These are phyloP conservation scores for Oscheius myriophilus DNA, from an alignment of 2,888 invertebrate species.

Conservation along the genomic window DNA sequence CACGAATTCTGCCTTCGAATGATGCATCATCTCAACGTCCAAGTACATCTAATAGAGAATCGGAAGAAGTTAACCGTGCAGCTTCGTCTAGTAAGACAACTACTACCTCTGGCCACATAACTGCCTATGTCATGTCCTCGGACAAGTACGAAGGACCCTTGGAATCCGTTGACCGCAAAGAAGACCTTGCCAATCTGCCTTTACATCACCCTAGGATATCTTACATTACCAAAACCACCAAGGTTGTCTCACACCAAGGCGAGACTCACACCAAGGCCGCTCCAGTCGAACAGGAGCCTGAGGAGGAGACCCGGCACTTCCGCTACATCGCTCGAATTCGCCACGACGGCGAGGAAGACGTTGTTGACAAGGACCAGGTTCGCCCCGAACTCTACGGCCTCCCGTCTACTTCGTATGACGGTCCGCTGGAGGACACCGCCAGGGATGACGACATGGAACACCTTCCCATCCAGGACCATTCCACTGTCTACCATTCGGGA, in stretches of 20 bases:
- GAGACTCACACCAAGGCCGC: neutral
- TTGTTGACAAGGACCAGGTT: constrained; percentile 27
- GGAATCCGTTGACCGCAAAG: constrained; percentile 3
- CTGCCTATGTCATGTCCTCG: neutral
- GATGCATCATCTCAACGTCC: constrained; percentile 16
- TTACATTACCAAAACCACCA: neutral
- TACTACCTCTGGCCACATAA: no score
- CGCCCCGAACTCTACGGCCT: constrained; percentile 26
- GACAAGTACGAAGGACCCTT: constrained; percentile 9
- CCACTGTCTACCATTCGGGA: constrained; percentile 21
- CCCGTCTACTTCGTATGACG: constrained; percentile 25
- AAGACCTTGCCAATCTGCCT: constrained; percentile 24
- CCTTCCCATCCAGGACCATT: constrained; percentile 25
- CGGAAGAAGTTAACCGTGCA: no score
- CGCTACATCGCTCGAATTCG: constrained; percentile 27
- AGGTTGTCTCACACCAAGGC: no score
- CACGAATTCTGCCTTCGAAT: constrained; percentile 23
- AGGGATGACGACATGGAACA: constrained; percentile 27
- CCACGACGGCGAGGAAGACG: constrained; percentile 33
- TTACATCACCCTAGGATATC: neutral
- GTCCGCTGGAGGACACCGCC: constrained; percentile 32
- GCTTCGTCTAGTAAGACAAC: no score
- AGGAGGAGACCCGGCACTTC: constrained; percentile 25
- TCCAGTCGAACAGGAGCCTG: neutral
- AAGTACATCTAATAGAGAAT: neutral